phyloP scores from a whole-genome alignment of 2,113 vertebrate genomes.

The Tachysurus fulvidraco region DNA sequence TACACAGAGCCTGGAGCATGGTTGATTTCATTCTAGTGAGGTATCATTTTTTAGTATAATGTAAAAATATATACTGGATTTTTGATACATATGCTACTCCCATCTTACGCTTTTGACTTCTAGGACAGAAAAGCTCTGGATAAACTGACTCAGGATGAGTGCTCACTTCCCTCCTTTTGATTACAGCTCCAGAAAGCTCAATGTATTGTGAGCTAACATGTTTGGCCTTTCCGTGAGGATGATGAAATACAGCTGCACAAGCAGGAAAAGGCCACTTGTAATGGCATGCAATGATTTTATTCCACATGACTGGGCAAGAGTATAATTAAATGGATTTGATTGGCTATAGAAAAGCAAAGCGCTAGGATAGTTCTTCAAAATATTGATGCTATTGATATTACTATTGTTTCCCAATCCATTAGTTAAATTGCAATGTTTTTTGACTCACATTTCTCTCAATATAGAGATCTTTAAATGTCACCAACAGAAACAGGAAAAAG shows the following conservation, averaged over 20 bases:
- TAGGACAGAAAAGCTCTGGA: neutral
- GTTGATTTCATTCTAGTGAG: too few relatives aligned
- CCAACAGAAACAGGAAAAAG: neutral
- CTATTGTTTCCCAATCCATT: neutral
- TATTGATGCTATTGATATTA: neutral
- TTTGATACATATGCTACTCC: neutral
- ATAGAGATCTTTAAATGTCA: neutral
- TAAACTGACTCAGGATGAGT: neutral
- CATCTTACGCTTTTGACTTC: neutral
- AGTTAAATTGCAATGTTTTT: too few relatives aligned
- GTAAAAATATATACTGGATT: neutral
- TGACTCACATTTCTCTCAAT: neutral
- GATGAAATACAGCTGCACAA: slow-evolving; percentile 21
- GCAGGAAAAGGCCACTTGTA: slow-evolving; percentile 44
- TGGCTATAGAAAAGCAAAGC: neutral
- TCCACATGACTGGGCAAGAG: slow-evolving; percentile 27
- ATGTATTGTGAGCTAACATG: slow-evolving; percentile 34
- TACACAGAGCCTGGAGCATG: neutral
- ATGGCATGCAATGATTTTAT: slow-evolving; percentile 19
- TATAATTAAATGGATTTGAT: slow-evolving; percentile 7
- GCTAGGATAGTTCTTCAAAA: neutral
- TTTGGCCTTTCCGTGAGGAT: slow-evolving; percentile 35
- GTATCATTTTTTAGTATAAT: neutral
- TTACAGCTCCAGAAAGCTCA: neutral
- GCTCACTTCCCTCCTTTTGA: slow-evolving; percentile 1